phyloP scores from a whole-genome alignment of 2,888 invertebrate genomes.

The Lochmaea capreae region DNA sequence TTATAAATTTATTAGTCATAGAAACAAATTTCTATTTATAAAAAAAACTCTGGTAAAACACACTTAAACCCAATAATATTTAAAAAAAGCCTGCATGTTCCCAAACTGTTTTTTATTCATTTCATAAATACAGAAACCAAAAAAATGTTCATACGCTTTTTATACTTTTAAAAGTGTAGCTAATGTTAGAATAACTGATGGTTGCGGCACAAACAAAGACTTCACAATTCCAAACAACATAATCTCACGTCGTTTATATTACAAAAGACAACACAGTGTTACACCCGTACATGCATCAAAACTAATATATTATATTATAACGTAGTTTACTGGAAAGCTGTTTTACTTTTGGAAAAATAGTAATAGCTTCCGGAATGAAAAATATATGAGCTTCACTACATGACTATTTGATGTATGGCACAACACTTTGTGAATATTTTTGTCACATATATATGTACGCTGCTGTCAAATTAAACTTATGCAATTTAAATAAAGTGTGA shows the following conservation, averaged over 20 bases:
- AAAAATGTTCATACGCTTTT: too few species aligned
- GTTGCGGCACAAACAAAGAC: not conserved
- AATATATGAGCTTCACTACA: not conserved
- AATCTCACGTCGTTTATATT: conserved; percentile 1
- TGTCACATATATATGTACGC: not conserved
- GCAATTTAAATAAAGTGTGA: not conserved
- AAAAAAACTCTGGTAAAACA: too few species aligned
- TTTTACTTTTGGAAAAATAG: conserved; percentile 7
- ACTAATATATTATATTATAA: not conserved
- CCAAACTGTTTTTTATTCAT: too few species aligned
- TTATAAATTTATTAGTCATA: too few species aligned
- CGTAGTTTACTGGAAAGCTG: conserved; percentile 6
- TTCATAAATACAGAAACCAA: too few species aligned
- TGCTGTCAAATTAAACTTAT: not conserved
- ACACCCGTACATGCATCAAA: conserved; percentile 10
- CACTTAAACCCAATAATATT: too few species aligned
- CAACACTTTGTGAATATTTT: not conserved
- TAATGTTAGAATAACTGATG: not conserved
- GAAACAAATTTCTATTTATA: too few species aligned
- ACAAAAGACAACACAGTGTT: not conserved
- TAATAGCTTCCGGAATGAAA: conserved; percentile 3
- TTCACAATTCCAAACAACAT: conserved; percentile 3
- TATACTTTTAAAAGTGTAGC: not conserved
- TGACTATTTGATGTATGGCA: not conserved
- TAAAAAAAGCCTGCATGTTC: too few species aligned